These are phyloP conservation scores for Hylaeus anthracinus DNA, from an alignment of 1,140 invertebrate species.

Conservation along the genomic window DNA sequence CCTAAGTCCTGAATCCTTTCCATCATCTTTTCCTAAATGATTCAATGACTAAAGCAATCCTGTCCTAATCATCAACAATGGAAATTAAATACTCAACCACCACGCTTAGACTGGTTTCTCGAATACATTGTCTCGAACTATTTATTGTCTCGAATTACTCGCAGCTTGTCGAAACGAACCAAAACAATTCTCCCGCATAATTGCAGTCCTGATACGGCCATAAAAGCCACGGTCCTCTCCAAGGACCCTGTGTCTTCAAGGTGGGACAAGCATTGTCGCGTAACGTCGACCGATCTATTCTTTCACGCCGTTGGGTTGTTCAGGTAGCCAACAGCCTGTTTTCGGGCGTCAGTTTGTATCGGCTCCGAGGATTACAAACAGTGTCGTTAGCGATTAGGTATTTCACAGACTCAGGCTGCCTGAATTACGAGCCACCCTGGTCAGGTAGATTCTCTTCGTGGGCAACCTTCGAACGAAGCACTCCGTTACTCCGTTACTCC, in stretches of 20 bases:
- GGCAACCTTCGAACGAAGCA: constrained; percentile 23
- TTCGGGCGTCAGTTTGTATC: constrained; percentile 1
- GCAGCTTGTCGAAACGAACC: too few species aligned
- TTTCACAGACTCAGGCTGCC: not conserved
- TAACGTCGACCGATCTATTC: constrained; percentile 20
- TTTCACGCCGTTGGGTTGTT: constrained; percentile 20
- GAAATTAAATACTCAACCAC: not conserved
- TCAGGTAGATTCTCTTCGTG: constrained; percentile 12
- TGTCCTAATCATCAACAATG: too few species aligned
- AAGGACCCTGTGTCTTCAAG: not conserved
- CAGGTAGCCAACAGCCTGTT: constrained; percentile 34
- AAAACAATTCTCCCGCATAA: constrained; percentile 21
- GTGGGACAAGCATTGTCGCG: constrained; percentile 10
- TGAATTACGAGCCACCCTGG: constrained; percentile 7
- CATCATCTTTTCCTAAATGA: not conserved
- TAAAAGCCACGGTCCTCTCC: not conserved
- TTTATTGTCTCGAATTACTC: not conserved
- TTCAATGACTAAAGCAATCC: not conserved
- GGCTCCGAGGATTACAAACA: constrained; percentile 20
- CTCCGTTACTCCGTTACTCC: constrained; percentile 19
- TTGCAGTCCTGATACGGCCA: not conserved
- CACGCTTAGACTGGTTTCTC: not conserved
- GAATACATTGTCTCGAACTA: not conserved
- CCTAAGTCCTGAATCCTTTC: not conserved
- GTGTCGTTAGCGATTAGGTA: constrained; percentile 26